These are phyloP conservation scores for Noctua janthina DNA, from an alignment of 2,888 invertebrate species.

Conservation along the genomic window DNA sequence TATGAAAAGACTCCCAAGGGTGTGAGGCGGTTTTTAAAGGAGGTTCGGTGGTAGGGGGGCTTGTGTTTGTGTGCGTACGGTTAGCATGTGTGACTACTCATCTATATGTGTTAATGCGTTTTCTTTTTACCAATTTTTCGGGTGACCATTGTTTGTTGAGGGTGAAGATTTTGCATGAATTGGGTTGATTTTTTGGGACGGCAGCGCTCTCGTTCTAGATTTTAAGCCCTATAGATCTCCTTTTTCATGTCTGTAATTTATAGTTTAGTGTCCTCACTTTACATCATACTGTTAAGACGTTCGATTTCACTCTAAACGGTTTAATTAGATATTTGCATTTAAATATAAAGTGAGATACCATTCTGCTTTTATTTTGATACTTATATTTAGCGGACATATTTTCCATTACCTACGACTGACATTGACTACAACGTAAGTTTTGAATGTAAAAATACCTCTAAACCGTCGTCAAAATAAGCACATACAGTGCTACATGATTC, in stretches of 20 bases:
- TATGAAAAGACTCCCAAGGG: constrained; percentile 87
- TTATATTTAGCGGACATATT: no score
- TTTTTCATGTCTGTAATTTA: no score
- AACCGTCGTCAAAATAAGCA: not conserved
- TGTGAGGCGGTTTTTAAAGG: constrained; percentile 84
- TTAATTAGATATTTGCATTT: not conserved
- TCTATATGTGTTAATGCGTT: constrained; percentile 91
- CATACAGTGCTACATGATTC: not conserved
- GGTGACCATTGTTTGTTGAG: constrained; percentile 73
- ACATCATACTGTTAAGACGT: not conserved
- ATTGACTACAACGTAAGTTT: not conserved
- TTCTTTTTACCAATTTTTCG: constrained; percentile 90
- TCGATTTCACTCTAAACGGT: not conserved
- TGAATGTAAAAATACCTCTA: not conserved
- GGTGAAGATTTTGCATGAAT: constrained; percentile 41
- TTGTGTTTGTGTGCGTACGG: constrained; percentile 75
- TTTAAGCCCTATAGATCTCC: not conserved
- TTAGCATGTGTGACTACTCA: constrained; percentile 86
- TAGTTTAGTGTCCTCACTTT: not conserved
- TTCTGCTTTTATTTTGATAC: not conserved
- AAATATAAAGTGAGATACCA: not conserved
- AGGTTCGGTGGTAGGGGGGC: constrained; percentile 71
- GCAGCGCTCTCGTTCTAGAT: not conserved
- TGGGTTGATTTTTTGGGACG: not conserved
- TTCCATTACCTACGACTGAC: not conserved